Conservation (phyloP, 2,113 vertebrate genomes). For the Bufo bufo region DNA sequence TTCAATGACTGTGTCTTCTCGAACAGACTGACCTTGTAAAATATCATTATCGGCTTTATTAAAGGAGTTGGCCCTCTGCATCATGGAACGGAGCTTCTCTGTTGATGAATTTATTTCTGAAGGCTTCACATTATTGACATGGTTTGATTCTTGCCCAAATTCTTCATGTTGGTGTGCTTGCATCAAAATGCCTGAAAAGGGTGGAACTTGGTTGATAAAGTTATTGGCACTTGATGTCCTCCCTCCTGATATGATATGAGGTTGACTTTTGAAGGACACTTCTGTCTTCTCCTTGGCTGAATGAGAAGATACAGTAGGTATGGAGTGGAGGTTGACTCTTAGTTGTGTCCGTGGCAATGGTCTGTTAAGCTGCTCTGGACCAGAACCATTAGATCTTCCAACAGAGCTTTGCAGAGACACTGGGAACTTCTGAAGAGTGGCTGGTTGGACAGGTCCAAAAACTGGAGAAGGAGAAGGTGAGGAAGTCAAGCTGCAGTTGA, state of each 20-base stretch:
- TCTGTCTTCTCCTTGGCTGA: conserved; percentile 60
- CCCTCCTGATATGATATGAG: conserved; percentile 28
- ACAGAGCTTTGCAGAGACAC: conserved; percentile 70
- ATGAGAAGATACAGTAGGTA: conserved; percentile 61
- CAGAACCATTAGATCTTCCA: conserved; percentile 31
- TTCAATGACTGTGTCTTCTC: neutral
- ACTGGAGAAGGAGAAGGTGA: conserved; percentile 59
- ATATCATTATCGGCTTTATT: conserved; percentile 60
- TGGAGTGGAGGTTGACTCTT: conserved; percentile 58
- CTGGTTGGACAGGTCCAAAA: conserved; percentile 64
- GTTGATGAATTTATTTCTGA: neutral
- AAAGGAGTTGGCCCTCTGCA: conserved; percentile 73
- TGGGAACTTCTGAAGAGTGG: conserved; percentile 72
- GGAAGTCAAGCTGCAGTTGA: conserved; percentile 8
- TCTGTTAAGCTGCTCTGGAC: neutral
- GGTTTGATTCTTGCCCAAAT: neutral
- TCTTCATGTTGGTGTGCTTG: conserved; percentile 18
- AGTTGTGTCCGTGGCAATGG: conserved; percentile 25
- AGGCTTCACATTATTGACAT: conserved; percentile 11
- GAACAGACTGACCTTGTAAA: neutral
- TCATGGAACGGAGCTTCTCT: conserved; percentile 66
- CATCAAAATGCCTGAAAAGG: neutral
- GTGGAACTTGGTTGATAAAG: neutral
- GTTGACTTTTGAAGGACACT: neutral
- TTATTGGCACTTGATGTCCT: conserved; percentile 55